Evolutionary conservation across 2,888 invertebrate genomes (phyloP).

Genomic region (Fragum fragum): DNA sequence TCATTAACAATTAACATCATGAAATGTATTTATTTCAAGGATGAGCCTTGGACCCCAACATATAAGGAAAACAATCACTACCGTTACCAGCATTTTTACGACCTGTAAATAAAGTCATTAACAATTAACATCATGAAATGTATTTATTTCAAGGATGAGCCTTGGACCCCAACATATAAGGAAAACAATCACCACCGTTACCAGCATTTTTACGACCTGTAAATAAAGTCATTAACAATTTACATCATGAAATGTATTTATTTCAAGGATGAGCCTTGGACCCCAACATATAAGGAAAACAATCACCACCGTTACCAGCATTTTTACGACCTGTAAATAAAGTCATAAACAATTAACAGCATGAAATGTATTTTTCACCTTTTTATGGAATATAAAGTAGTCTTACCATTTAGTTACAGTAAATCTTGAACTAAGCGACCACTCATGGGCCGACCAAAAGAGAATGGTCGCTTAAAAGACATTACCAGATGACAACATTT

Average conservation of each 20-base stretch:
- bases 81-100: conserved; percentile 47
- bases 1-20: no score
- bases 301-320: conserved; percentile 43
- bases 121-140: no score
- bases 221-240: no score
- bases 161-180: conserved; percentile 51
- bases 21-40: conserved; percentile 33
- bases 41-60: conserved; percentile 55
- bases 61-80: conserved; percentile 40
- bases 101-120: conserved; percentile 41
- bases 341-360: no score
- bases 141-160: conserved; percentile 38
- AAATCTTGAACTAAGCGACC: no score
- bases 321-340: conserved; percentile 44
- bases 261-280: conserved; percentile 44
- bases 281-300: conserved; percentile 50
- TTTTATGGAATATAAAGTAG: not conserved
- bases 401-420: no score
- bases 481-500: no score
- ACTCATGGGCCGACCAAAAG: no score
- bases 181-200: conserved; percentile 43
- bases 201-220: conserved; percentile 52
- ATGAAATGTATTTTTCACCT: no score
- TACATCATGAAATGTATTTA: no score
- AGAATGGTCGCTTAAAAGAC: no score